Base-by-base conservation (phyloP, 2,888 invertebrate genomes). In the Liopterus haemorrhoidalis region DNA sequence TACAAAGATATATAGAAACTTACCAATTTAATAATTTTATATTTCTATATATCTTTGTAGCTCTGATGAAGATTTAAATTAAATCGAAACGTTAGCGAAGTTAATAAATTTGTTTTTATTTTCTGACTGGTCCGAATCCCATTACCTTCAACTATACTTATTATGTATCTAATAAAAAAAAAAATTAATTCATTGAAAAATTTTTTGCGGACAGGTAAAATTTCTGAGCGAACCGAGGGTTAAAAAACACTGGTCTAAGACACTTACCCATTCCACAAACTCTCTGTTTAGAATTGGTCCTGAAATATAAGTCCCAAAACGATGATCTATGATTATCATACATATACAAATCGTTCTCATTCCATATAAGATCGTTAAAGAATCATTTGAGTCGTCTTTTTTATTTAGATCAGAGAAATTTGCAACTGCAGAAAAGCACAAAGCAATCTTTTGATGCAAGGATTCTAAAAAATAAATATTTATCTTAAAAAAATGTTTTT, bases 211-310 rank as follows among this genome's bases (percentile, higher is more conserved):
- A n/a, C n/a, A n/a, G n/a, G n/a, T n/a, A n/a, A n/a, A n/a, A n/a
- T n/a, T n/a, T n/a, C n/a, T n/a, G n/a, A n/a, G n/a, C n/a, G n/a
- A n/a, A n/a, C n/a, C n/a, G n/a, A n/a, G n/a, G n/a, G n/a, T n/a
- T n/a, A n/a, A n/a, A n/a, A n/a, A n/a, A n/a, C n/a, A n/a, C n/a
- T n/a, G n/a, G n/a, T n/a, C n/a, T n/a, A n/a, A n/a, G n/a, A n/a
- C n/a, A 52, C 58, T 58, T 66, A 78, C 79, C 65, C 67, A 55
- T 59, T 79, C 79, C 1, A 73, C 67, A 46, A 66, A 68, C 46
- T 71, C 62, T 31, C 75, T 75, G 56, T 80, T 75, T 48, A 73
- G 70, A 30, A 76, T 63, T 0, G 78, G 74, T 0, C 75, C 76
- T 0, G 73, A 64, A 31, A 74, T 70, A 30, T 64, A 65, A 2